Evolutionary conservation across 1,140 invertebrate genomes (phyloP).

Genomic region (Drosophila mojavensis): DNA sequence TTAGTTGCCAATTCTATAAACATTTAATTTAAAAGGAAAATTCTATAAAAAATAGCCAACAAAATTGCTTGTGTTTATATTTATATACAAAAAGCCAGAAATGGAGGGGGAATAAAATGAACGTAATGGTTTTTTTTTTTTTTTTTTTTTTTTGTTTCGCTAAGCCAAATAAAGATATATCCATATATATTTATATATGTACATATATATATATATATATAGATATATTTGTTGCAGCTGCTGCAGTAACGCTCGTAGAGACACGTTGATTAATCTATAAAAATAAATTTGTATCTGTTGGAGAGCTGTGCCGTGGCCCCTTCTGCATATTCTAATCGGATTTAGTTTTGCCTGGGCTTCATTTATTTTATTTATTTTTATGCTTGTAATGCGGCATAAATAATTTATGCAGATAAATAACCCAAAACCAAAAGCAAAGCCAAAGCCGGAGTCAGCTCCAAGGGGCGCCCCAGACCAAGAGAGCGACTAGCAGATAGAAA

Average conservation of each 20-base stretch:
- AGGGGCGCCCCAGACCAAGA: constrained; percentile 32
- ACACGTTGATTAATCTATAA: constrained; percentile 79
- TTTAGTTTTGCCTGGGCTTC: constrained; percentile 70
- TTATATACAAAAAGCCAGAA: constrained; percentile 38
- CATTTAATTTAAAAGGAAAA: constrained; percentile 68
- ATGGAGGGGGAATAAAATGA: constrained; percentile 53
- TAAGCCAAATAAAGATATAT: constrained; percentile 68
- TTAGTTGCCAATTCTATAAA: constrained; percentile 55
- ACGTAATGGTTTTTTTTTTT: constrained; percentile 38
- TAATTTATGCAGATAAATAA: constrained; percentile 83
- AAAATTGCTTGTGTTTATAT: constrained; percentile 58
- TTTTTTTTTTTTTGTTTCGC: constrained; percentile 56
- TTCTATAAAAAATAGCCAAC: constrained; percentile 39
- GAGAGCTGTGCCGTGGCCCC: constrained; percentile 27
- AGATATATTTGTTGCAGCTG: constrained; percentile 29
- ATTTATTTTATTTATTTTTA: constrained; percentile 83
- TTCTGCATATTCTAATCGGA: constrained; percentile 78
- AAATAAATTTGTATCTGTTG: constrained; percentile 74
- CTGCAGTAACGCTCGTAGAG: constrained; percentile 62
- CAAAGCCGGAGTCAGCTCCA: constrained; percentile 48
- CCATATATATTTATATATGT: not conserved
- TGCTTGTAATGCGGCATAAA: constrained; percentile 80
- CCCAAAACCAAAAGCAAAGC: constrained; percentile 56
- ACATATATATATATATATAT: constrained; percentile 3
- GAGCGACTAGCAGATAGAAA: not conserved